Percentiles rank a stretch among this genome's conserved stretches.
These are phyloP conservation scores for Cacajao melanocephalus DNA, from an alignment of 2,797 vertebrate species.

Conservation along the genomic window DNA sequence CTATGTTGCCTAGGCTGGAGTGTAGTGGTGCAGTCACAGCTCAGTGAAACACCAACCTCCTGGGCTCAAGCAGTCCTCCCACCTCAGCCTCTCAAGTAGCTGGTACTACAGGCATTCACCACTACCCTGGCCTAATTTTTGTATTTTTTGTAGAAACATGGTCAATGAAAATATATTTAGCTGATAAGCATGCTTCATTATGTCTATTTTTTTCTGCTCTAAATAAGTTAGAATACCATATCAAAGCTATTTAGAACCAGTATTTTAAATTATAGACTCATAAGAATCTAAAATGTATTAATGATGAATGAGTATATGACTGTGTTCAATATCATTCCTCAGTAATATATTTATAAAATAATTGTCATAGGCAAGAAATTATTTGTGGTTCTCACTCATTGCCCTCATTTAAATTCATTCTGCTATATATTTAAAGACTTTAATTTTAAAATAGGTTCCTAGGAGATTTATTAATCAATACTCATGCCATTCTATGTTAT, in stretches of 20 bases:
- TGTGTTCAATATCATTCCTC: neutral
- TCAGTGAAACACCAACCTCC: too few relatives aligned
- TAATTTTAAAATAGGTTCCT: slow-evolving; percentile 11
- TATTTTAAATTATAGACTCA: neutral
- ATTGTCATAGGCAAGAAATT: slow-evolving; percentile 18
- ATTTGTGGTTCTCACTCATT: neutral
- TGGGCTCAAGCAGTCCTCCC: too few relatives aligned
- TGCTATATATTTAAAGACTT: neutral
- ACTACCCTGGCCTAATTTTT: neutral
- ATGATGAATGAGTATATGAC: neutral
- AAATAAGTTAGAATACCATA: neutral
- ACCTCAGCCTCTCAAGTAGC: neutral
- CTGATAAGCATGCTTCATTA: neutral
- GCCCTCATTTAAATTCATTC: neutral
- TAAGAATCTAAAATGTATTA: neutral
- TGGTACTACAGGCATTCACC: neutral
- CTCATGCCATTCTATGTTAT: neutral
- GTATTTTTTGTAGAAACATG: neutral
- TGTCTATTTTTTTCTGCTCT: neutral
- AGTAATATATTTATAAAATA: neutral
- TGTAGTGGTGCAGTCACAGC: too few relatives aligned
- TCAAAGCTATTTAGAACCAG: neutral
- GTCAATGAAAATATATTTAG: neutral
- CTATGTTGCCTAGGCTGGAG: too few relatives aligned
- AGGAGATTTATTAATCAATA: slow-evolving; percentile 16